These are phyloP conservation scores for Macrobrachium rosenbergii DNA, from an alignment of 1,140 invertebrate genomes.

Conservation along the genomic window DNA sequence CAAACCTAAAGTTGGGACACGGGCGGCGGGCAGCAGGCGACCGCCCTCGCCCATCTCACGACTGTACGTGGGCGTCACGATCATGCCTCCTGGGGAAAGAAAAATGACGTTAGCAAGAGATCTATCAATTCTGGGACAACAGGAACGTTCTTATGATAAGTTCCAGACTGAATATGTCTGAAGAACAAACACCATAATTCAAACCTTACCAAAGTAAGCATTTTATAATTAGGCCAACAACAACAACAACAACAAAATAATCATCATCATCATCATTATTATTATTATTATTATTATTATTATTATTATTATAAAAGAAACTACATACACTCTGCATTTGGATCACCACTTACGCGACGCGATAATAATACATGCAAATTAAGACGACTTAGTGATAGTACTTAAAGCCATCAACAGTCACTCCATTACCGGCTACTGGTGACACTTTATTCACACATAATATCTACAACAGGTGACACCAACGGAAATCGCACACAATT, in stretches of 20 bases:
- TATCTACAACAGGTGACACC: too few species aligned
- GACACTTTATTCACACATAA: too few species aligned
- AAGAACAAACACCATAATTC: not conserved
- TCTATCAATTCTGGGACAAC: not conserved
- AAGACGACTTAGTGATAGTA: too few species aligned
- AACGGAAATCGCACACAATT: too few species aligned
- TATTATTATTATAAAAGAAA: not conserved
- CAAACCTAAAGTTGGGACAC: slow-evolving; percentile 50
- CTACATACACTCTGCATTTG: too few species aligned
- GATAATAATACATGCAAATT: too few species aligned
- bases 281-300: not conserved
- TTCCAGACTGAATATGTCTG: too few species aligned
- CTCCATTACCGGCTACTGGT: too few species aligned
- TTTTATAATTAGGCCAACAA: not conserved
- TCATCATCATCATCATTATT: not conserved
- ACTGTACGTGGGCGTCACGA: slow-evolving; percentile 52
- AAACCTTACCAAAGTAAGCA: not conserved
- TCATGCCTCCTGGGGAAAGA: slow-evolving; percentile 57
- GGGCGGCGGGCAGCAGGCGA: slow-evolving; percentile 18
- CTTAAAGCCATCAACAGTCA: too few species aligned
- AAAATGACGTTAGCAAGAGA: not conserved
- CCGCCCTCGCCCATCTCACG: slow-evolving; percentile 56
- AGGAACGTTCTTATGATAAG: not conserved
- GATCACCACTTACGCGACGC: too few species aligned
- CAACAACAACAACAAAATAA: not conserved